Percentiles rank a stretch among this genome's conserved stretches.
Evolutionary conservation across 2,113 vertebrate species (phyloP).

Genomic region (Poeciliopsis retropinna): DNA sequence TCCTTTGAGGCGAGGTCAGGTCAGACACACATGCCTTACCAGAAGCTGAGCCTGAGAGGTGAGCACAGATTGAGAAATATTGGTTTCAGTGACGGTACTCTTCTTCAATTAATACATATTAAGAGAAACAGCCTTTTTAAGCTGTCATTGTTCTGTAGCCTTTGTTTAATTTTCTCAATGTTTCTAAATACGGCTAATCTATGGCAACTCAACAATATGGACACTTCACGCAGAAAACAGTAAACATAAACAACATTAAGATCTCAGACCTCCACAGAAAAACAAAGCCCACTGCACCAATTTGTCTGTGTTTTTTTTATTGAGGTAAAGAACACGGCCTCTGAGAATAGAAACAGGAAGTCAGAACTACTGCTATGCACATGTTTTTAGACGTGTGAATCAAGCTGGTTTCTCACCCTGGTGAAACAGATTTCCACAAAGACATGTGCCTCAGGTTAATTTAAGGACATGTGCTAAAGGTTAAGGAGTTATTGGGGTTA

Average conservation of each 20-base stretch:
- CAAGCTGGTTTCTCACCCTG: neutral
- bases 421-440: neutral
- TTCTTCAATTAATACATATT: neutral
- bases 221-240: neutral
- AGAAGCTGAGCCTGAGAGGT: neutral
- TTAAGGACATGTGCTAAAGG: conserved; percentile 1
- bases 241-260: neutral
- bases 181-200: neutral
- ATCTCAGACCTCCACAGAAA: neutral
- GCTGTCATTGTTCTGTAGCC: neutral
- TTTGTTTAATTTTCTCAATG: neutral
- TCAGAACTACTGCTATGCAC: neutral
- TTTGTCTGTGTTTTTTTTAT: conserved; percentile 14
- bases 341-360: conserved; percentile 24
- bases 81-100: conserved; percentile 21
- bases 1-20: conserved; percentile 49
- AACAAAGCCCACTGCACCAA: neutral
- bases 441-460: neutral
- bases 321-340: neutral
- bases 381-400: neutral
- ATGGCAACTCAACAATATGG: neutral
- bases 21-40: conserved; percentile 25
- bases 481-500: conserved; percentile 2
- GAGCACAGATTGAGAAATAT: conserved; percentile 14
- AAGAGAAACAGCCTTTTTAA: conserved; percentile 11